Evolutionary conservation across 2,113 vertebrate genomes (phyloP), one percentile per base, ranked within the genome.

Genomic region (Chitala chitala): DNA sequence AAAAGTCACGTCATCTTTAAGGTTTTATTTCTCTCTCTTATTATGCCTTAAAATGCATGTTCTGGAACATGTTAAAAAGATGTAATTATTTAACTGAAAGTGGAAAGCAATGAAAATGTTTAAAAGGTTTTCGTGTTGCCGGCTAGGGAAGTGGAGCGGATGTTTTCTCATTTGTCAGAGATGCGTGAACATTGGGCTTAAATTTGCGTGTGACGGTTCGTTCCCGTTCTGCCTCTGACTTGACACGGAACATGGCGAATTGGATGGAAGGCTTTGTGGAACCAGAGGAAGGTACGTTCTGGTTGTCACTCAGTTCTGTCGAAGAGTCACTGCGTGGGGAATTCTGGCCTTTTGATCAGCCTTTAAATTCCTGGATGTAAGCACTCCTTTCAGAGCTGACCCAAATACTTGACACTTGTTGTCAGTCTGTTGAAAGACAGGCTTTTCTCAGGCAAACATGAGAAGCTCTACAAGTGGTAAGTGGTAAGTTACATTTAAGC

Each of bases 51-150:
- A 66, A 66, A 26, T 33, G 9, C 44, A 26, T 44, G 36, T 33
- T 20, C 38, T 66, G 64, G 3, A 38, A 66, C 22, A 22, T 44
- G 22, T 66, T 66, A 46, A 63, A 63, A 33, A 42, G 24, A 20
- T 66, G 38, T 44, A 66, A 66, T 40, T 44, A 66, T 40, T 20
- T 42, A 38, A 63, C 13, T 63, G 59, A 36, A 63, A 63, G 59
- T 4, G 33, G 51, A 7, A 54, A 44, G 36, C 44, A 22, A 66
- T 66, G 40, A 5, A 66, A 66, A 66, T 1, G 10, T 5, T 48
- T n/a, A n/a, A 48, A 48, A 7, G 5, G 36, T 24, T 38, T 63
- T 3, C 4, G 40, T 22, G 13, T 40, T 26, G 26, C 44, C 40
- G 40, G 40, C 4, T 66, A 15, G 44, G 40, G 40, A 40, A 42